phyloP scores from a whole-genome alignment of 2,888 invertebrate genomes.

The Phorcus lineatus region DNA sequence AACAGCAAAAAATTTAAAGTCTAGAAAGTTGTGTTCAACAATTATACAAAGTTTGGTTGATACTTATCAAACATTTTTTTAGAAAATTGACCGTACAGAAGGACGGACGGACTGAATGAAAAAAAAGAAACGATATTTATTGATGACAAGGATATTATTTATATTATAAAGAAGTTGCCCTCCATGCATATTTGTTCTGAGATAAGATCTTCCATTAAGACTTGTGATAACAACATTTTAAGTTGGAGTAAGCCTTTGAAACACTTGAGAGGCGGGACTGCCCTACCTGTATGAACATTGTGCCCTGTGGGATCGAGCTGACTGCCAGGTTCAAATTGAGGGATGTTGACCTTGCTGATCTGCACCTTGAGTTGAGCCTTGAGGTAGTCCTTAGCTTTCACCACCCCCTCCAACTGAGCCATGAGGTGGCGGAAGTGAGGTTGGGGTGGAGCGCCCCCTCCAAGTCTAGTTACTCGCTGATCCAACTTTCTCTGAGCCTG shows the following conservation, averaged over 20 bases:
- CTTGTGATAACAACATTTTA: neutral
- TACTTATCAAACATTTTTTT: too few relatives aligned
- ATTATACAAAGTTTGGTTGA: too few relatives aligned
- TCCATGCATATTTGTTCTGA: too few relatives aligned
- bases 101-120: too few relatives aligned
- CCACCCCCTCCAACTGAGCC: conserved; percentile 54
- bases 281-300: conserved; percentile 65
- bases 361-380: conserved; percentile 65
- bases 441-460: conserved; percentile 66
- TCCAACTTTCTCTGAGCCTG: conserved; percentile 71
- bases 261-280: neutral
- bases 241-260: neutral
- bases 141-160: too few relatives aligned
- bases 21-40: too few relatives aligned
- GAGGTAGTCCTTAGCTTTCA: conserved; percentile 67
- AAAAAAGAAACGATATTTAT: too few relatives aligned
- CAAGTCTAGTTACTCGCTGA: conserved; percentile 55
- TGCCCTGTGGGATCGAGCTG: conserved; percentile 70
- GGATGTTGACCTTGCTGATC: conserved; percentile 46
- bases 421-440: conserved; percentile 64
- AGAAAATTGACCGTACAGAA: too few relatives aligned
- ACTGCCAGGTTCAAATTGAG: conserved; percentile 61
- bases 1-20: too few relatives aligned
- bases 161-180: too few relatives aligned
- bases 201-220: too few relatives aligned